Evolutionary conservation across 2,113 vertebrate genomes (phyloP), one percentile per base, ranked within the genome.

Genomic region (Hydrolagus affinis): DNA sequence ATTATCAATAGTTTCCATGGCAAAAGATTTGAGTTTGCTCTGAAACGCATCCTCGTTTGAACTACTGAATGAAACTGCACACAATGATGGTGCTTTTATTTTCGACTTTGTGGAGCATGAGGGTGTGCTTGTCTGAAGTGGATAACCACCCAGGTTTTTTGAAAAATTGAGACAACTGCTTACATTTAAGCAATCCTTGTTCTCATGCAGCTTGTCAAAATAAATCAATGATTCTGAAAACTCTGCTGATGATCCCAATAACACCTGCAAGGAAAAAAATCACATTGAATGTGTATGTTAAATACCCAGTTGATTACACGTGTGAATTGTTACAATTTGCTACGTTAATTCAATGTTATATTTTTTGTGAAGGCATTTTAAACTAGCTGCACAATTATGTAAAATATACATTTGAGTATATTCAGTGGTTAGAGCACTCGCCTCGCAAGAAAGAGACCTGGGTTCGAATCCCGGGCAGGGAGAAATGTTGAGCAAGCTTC

Each of bases 41-140:
- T 83, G 66, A 25, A 60, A 83, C 4, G 21, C 28, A 32, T 78
- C 76, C 21, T 83, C 59, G 21, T 32, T 83, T 28, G 64, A 60
- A 21, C 60, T 11, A 28, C 11, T 66, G 28, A 83, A 30, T 17
- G 78, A 66, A 83, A 68, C 66, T 10, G 32, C 21, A 21, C 60
- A 83, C 32, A 25, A 66, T 32, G 78, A 64, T 83, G 25, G 78
- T n/a, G 28, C 25, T 62, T 83, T 68, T 2, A 83, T 32, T 83
- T 64, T 83, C 14, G 30, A 19, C 21, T 66, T 83, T 28, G 25
- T 64, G 6, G 78, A 32, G 66, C 78, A 83, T 4, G 78, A 83
- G 14, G 78, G 78, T 64, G 78, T 83, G 62, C 78, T 83, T 4
- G 78, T 83, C 28, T 83, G 78, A 25, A 83, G 17, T 11, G 78